phyloP scores from a whole-genome alignment of 2,113 vertebrate genomes.

The Heterotilapia buettikoferi region DNA sequence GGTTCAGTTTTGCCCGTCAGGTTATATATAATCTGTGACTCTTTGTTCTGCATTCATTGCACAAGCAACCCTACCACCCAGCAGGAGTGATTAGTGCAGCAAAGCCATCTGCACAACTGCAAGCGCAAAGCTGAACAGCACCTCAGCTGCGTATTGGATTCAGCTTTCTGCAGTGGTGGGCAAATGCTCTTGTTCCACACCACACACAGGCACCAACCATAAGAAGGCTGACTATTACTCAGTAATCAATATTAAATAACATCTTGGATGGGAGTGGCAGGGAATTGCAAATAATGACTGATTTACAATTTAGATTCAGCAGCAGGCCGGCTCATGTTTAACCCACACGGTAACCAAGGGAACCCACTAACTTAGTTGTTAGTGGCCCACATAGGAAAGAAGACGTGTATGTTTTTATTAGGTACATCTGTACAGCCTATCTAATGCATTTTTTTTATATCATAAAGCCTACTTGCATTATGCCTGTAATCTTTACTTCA shows the following conservation, averaged over 20 bases:
- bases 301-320: neutral
- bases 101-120: constrained; percentile 8
- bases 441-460: neutral
- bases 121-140: neutral
- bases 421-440: neutral
- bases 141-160: neutral
- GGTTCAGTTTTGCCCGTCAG: neutral
- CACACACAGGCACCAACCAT: neutral
- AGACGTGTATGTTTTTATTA: neutral
- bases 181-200: neutral
- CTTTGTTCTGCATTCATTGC: constrained; percentile 29
- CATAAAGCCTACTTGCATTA: neutral
- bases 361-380: neutral
- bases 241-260: neutral
- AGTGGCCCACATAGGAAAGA: neutral
- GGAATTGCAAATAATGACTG: neutral
- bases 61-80: constrained; percentile 1
- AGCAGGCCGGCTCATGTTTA: neutral
- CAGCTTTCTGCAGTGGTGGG: neutral
- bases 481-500: neutral
- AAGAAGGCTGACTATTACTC: neutral
- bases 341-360: neutral
- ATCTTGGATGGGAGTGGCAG: neutral
- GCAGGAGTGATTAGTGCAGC: constrained; percentile 36
- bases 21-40: neutral